Percentiles rank a stretch among this genome's conserved stretches.
These are phyloP conservation scores for Chaunax sp. DNA, from an alignment of 2,797 vertebrate species.

Conservation along the genomic window DNA sequence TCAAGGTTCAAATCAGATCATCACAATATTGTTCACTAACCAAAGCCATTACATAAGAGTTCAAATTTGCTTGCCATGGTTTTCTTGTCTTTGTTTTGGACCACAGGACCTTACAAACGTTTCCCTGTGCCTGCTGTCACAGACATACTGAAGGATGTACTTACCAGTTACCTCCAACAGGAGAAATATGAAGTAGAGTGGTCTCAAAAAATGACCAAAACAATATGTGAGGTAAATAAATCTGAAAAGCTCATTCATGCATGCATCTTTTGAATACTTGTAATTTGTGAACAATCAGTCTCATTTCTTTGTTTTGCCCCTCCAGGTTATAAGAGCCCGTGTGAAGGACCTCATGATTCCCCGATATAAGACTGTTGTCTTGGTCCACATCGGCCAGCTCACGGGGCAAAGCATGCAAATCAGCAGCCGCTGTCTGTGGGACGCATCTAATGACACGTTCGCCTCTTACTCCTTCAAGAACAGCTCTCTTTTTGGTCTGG, in stretches of 20 bases:
- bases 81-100: constrained; percentile 29
- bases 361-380: constrained; percentile 89
- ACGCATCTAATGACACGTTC: constrained; percentile 84
- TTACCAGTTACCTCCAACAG: constrained; percentile 85
- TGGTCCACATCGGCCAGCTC: constrained; percentile 89
- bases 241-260: neutral
- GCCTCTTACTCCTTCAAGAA: constrained; percentile 88
- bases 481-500: constrained; percentile 87
- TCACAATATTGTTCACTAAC: neutral
- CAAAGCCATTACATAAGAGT: neutral
- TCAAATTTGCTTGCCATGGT: neutral
- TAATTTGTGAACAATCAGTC: neutral
- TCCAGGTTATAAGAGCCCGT: constrained; percentile 87
- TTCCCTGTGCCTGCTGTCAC: constrained; percentile 84
- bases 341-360: constrained; percentile 90
- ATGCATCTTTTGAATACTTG: neutral
- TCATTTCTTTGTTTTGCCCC: constrained; percentile 18
- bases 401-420: constrained; percentile 86
- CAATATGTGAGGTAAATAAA: constrained; percentile 87
- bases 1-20: neutral
- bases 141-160: constrained; percentile 89
- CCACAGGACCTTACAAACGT: constrained; percentile 81
- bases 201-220: constrained; percentile 89
- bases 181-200: constrained; percentile 88
- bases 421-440: constrained; percentile 92